These are phyloP conservation scores for Grammomys dolichurus DNA, from an alignment of 2,113 vertebrate genomes.

Conservation along the genomic window DNA sequence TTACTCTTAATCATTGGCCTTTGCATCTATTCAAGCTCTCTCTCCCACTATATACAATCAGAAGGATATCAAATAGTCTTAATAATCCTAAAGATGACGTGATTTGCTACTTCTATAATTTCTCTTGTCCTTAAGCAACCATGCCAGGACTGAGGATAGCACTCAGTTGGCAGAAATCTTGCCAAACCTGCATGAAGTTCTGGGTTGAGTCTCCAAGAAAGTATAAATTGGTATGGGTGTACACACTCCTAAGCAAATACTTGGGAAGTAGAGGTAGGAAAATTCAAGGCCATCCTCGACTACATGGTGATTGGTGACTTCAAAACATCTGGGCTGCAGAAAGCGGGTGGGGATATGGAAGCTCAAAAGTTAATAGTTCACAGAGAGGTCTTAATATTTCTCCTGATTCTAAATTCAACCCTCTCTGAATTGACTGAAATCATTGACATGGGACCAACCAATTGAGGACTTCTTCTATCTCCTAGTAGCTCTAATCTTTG, in stretches of 20 bases:
- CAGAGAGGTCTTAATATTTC: not conserved
- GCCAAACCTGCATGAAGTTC: not conserved
- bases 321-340: not conserved
- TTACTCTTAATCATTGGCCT: not conserved
- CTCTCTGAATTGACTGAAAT: not conserved
- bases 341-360: not conserved
- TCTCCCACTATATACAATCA: slow-evolving; percentile 14
- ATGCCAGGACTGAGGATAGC: not conserved
- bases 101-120: slow-evolving; percentile 24
- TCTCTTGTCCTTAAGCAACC: not conserved
- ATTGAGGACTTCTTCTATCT: not conserved
- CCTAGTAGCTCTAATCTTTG: not conserved
- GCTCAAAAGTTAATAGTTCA: not conserved
- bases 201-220: not conserved
- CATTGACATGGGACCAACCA: not conserved
- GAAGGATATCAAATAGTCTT: slow-evolving; percentile 5
- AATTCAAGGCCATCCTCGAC: not conserved
- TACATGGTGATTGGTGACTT: not conserved
- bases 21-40: not conserved
- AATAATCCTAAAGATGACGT: slow-evolving; percentile 1
- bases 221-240: not conserved
- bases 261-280: not conserved
- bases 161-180: not conserved
- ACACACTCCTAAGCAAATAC: not conserved
- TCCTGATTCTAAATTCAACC: not conserved